These are phyloP conservation scores for Herminia tarsipennalis DNA, from an alignment of 2,888 invertebrate species.

Conservation along the genomic window DNA sequence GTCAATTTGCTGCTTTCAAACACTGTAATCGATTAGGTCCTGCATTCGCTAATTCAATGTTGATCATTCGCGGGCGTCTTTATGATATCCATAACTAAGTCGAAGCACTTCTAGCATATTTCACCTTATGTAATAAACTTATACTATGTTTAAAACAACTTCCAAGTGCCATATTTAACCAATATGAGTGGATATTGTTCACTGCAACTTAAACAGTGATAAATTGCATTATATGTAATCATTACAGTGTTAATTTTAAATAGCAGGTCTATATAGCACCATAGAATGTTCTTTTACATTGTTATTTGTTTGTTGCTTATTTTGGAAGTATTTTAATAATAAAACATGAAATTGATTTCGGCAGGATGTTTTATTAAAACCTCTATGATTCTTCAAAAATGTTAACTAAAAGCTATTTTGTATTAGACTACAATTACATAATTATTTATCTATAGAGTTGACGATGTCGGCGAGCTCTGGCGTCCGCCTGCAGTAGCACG, in stretches of 20 bases:
- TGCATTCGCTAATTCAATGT: slow-evolving; percentile 11
- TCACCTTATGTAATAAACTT: slow-evolving; percentile 39
- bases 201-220: slow-evolving; percentile 36
- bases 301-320: slow-evolving; percentile 85
- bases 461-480: slow-evolving; percentile 7
- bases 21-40: slow-evolving; percentile 65
- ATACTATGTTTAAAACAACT: slow-evolving; percentile 44
- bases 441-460: slow-evolving; percentile 30
- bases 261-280: slow-evolving; percentile 68
- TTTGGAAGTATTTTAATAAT: slow-evolving; percentile 83
- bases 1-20: slow-evolving; percentile 67
- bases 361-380: slow-evolving; percentile 77
- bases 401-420: slow-evolving; percentile 56
- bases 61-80: slow-evolving; percentile 20
- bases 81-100: slow-evolving; percentile 28
- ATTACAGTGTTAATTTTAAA: slow-evolving; percentile 68
- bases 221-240: slow-evolving; percentile 42
- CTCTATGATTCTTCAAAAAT: slow-evolving; percentile 61
- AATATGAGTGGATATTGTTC: slow-evolving; percentile 42
- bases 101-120: slow-evolving; percentile 36
- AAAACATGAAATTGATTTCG: slow-evolving; percentile 71
- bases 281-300: slow-evolving; percentile 77
- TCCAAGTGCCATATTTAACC: slow-evolving; percentile 59
- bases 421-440: slow-evolving; percentile 42
- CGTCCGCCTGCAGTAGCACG: slow-evolving; percentile 10